A percentile compares a stretch with the other conserved stretches of the same genome.
Conservation (phyloP, 2,888 invertebrate species). For the Diarsia brunnea region DNA sequence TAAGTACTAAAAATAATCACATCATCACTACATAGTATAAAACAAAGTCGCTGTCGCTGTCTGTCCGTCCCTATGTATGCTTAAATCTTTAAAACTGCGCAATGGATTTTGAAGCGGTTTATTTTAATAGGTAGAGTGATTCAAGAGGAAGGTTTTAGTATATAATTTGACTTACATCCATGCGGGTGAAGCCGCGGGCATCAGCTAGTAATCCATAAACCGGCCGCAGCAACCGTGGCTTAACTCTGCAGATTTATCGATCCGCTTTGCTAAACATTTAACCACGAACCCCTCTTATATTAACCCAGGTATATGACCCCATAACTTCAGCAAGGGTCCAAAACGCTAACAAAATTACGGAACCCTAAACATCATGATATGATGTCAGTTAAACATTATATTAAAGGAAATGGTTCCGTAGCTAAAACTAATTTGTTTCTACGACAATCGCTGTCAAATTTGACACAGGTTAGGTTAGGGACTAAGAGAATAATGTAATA, state of each 20-base stretch:
- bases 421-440: conserved; percentile 63
- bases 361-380: conserved; percentile 50
- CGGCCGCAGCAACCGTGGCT: neutral
- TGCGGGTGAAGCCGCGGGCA: no score
- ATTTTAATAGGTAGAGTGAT: no score
- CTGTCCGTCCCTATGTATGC: no score
- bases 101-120: no score
- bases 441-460: conserved; percentile 65
- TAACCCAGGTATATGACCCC: conserved; percentile 22
- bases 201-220: neutral
- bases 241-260: conserved; percentile 20
- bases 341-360: conserved; percentile 45
- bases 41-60: no score
- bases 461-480: conserved; percentile 62
- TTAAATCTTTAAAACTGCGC: no score
- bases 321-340: conserved; percentile 31
- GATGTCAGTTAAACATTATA: conserved; percentile 48
- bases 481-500: conserved; percentile 35
- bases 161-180: no score
- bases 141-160: no score
- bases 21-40: no score
- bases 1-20: neutral
- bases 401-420: conserved; percentile 55
- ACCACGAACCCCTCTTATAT: conserved; percentile 18
- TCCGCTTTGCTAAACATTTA: neutral